phyloP scores from a whole-genome alignment of 2,888 invertebrate species.

The Bugulina stolonifera region DNA sequence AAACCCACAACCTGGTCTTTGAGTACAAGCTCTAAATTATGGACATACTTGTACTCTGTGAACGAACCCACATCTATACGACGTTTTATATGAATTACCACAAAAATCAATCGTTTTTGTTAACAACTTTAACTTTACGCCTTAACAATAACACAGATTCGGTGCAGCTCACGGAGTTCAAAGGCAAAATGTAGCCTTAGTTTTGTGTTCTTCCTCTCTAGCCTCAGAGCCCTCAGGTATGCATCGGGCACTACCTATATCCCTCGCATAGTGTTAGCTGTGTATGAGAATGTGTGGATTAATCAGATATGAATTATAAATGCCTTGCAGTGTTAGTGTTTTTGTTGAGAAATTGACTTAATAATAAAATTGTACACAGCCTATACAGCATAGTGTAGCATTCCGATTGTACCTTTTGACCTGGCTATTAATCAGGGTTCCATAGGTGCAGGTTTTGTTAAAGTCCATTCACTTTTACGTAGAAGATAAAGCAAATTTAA shows the following conservation, averaged over 20 bases:
- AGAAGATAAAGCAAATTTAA: conserved; percentile 6
- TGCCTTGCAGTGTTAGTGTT: not conserved
- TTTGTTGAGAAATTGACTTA: conserved; percentile 16
- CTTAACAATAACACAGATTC: conserved; percentile 5
- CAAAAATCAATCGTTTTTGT: conserved; percentile 23
- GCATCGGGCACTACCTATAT: too few relatives aligned
- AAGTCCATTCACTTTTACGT: not conserved
- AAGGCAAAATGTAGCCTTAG: not conserved
- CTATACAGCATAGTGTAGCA: not conserved
- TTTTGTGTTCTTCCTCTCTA: not conserved
- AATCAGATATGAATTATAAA: not conserved
- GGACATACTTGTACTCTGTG: conserved; percentile 8
- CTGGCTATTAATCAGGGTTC: not conserved
- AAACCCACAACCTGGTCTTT: not conserved
- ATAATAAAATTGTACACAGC: not conserved
- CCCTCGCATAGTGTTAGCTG: too few relatives aligned
- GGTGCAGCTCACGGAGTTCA: conserved; percentile 17
- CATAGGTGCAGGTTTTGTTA: not conserved
- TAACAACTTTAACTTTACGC: conserved; percentile 3
- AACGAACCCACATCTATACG: not conserved
- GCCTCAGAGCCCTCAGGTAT: not conserved
- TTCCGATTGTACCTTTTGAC: conserved; percentile 1
- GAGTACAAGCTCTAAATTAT: conserved; percentile 9
- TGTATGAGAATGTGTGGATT: not conserved
- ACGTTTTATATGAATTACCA: not conserved